Percentiles rank a stretch among this genome's conserved stretches.
Evolutionary conservation across 2,797 vertebrate species (phyloP).

Genomic region (Chelon labrosus): DNA sequence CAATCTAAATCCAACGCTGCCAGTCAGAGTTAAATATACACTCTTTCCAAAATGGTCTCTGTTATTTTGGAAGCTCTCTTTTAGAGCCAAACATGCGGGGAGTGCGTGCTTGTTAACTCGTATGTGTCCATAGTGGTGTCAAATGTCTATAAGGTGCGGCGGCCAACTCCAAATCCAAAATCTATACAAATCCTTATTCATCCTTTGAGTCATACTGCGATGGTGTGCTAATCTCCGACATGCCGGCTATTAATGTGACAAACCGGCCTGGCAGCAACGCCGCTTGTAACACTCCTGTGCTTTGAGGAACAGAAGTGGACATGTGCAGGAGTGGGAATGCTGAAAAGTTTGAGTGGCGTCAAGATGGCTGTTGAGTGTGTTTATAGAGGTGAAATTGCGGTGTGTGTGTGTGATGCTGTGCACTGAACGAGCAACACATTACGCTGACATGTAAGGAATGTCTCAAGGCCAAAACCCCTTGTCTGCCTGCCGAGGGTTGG

Average conservation of each 20-base stretch:
- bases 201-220: conserved; percentile 52
- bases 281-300: conserved; percentile 31
- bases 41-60: conserved; percentile 3
- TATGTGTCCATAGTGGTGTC: conserved; percentile 32
- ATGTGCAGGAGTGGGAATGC: conserved; percentile 49
- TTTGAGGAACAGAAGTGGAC: conserved; percentile 28
- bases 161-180: conserved; percentile 27
- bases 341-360: conserved; percentile 52
- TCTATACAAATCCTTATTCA: conserved; percentile 64
- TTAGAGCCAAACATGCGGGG: conserved; percentile 30
- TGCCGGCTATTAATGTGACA: conserved; percentile 79
- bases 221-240: conserved; percentile 75
- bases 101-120: conserved; percentile 14
- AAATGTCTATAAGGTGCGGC: conserved; percentile 28
- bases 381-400: conserved; percentile 52
- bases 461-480: conserved; percentile 72
- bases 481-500: conserved; percentile 1
- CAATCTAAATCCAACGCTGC: neutral
- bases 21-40: neutral
- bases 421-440: conserved; percentile 49
- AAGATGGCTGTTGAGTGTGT: conserved; percentile 49
- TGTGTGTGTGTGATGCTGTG: conserved; percentile 18
- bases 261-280: conserved; percentile 63
- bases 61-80: conserved; percentile 34
- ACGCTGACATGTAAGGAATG: conserved; percentile 59